Conservation (phyloP, 2,888 invertebrate genomes). For the Drosophila parthenogenetica region DNA sequence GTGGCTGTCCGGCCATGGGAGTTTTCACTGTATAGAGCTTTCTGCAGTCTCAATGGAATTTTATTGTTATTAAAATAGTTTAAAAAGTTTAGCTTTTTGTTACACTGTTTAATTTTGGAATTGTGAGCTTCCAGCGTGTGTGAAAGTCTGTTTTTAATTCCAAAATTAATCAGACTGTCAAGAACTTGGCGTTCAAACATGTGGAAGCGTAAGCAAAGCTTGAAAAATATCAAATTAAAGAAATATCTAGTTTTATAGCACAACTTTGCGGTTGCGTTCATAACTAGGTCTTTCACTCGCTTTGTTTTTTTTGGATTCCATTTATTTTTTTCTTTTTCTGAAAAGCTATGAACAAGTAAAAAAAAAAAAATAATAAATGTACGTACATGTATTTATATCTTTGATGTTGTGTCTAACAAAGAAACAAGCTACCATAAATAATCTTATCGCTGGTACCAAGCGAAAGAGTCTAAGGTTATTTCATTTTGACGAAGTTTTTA, state of each 20-base stretch:
- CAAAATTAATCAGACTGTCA: background rate
- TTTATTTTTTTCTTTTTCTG: background rate
- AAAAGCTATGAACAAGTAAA: conserved; percentile 1
- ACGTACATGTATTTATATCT: background rate
- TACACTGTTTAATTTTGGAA: too few relatives aligned
- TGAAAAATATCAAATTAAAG: background rate
- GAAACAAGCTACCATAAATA: conserved; percentile 17
- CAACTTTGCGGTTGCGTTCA: conserved; percentile 24
- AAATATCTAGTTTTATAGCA: conserved; percentile 15
- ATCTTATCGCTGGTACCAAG: conserved; percentile 22
- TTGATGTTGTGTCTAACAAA: conserved; percentile 13
- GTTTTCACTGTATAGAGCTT: too few relatives aligned
- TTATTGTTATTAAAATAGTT: too few relatives aligned
- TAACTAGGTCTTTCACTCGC: conserved; percentile 7
- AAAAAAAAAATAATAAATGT: conserved; percentile 1
- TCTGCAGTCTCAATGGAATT: too few relatives aligned
- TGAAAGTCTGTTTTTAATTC: too few relatives aligned
- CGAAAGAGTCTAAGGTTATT: conserved; percentile 12
- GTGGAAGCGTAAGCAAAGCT: background rate
- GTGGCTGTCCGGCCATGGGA: too few relatives aligned
- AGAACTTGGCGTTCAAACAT: background rate
- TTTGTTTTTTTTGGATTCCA: background rate
- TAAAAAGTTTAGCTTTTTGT: too few relatives aligned
- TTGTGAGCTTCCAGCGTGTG: too few relatives aligned
- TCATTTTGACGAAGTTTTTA: conserved; percentile 31